Evolutionary conservation across 2,888 invertebrate genomes (phyloP), one percentile per base, ranked within the genome.

Genomic region (Camponotus fellah): DNA sequence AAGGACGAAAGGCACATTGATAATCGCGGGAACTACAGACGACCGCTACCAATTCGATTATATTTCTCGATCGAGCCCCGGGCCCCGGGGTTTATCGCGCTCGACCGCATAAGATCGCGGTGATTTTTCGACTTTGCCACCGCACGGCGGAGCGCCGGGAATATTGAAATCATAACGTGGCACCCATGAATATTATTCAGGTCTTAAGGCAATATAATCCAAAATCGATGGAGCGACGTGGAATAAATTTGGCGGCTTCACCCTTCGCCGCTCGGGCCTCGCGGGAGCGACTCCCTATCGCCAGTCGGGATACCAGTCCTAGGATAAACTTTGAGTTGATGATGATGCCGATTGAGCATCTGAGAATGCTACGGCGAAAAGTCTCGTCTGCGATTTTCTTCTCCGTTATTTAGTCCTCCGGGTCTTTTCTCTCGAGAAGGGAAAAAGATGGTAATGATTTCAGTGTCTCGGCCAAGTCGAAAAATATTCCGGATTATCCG

Each of bases 151-250:
- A 71, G 58, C 80, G 81, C 66, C 74, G 90, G 85, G 92, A 92
- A 93, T 93, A 93, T 93, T 94, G 92, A 93, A 93, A 93, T 93
- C 92, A 93, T 93, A 93, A 93, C 92, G 92, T 89, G 86, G 87
- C 89, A 89, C 87, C 93, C 93, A 93, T 93, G 94, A 94, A 94
- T 94, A 94, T 93, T 94, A 94, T 94, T 94, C 92, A 89, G 88
- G 90, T 92, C 92, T 92, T 91, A 92, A 91, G 91, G 92, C 92
- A 92, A 94, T 93, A 93, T 94, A 93, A 94, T 94, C 92, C 90
- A 89, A 91, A 94, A 93, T 94, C 93, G 94, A 94, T 94, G 90
- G 91, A 91, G 91, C 92, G 88, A 89, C 89, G 91, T 87, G 87
- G 93, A 93, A 93, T 93, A 93, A 93, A 93, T 94, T 93, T 92